These are phyloP conservation scores for Semnornis frantzii DNA, from an alignment of 2,113 vertebrate genomes.

Conservation along the genomic window DNA sequence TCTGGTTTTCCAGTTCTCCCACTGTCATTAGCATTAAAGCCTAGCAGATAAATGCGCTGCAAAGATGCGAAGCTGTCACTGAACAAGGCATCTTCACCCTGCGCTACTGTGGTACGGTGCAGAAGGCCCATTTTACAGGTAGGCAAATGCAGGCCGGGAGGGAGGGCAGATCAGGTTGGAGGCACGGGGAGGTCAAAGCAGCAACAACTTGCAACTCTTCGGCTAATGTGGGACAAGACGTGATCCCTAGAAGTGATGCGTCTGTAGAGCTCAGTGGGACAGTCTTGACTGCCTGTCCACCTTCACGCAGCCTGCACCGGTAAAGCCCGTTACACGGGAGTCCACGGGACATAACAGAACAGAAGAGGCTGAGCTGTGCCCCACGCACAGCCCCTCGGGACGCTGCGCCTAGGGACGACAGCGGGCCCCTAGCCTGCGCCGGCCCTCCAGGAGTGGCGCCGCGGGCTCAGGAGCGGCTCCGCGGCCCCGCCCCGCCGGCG, in stretches of 20 bases:
- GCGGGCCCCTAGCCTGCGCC: too few relatives aligned
- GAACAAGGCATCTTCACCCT: neutral
- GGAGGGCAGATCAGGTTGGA: neutral
- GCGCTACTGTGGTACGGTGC: accelerated
- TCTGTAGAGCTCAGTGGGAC: neutral
- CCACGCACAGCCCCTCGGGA: neutral
- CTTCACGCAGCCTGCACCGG: neutral
- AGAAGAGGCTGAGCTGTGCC: too few relatives aligned
- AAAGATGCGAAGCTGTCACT: neutral
- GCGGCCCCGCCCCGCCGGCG: neutral
- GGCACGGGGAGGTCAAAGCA: neutral
- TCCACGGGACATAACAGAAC: accelerated
- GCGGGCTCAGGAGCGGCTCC: neutral
- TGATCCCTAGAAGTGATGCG: neutral
- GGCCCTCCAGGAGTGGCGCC: neutral
- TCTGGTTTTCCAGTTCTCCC: neutral
- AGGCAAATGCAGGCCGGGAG: neutral
- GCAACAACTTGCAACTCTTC: neutral
- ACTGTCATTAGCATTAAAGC: neutral
- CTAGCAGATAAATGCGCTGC: neutral
- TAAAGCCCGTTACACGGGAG: neutral
- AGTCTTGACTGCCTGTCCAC: neutral
- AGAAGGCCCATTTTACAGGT: neutral
- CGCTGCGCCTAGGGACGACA: neutral
- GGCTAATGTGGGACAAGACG: neutral